These are phyloP conservation scores for Trichonephila inaurata DNA, from an alignment of 1,140 invertebrate species.

Conservation along the genomic window DNA sequence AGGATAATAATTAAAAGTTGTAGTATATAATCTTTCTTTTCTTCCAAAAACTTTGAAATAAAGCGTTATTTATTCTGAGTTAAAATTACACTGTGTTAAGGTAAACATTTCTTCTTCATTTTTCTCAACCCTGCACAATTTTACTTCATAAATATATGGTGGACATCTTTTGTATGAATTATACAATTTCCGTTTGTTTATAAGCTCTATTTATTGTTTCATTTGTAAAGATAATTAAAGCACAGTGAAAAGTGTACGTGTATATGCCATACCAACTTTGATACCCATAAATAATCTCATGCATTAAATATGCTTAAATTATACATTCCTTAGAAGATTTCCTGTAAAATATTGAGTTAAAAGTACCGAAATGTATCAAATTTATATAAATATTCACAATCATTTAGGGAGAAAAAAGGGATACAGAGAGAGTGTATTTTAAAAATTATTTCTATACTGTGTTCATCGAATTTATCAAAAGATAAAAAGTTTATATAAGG, in stretches of 20 bases:
- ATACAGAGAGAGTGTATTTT: no score
- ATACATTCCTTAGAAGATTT: background rate
- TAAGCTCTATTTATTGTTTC: background rate
- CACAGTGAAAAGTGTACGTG: background rate
- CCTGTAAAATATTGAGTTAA: background rate
- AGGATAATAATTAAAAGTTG: no score
- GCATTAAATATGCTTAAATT: conserved; percentile 61
- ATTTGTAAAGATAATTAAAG: background rate
- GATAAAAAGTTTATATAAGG: no score
- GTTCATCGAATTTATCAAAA: no score
- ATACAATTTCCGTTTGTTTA: background rate
- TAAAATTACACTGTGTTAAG: no score
- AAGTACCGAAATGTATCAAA: background rate
- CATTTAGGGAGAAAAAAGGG: background rate
- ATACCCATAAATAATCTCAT: conserved; percentile 52
- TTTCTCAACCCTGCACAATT: background rate
- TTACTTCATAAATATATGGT: no score
- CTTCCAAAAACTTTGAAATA: no score
- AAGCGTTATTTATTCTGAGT: no score
- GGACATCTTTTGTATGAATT: background rate
- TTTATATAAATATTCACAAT: conserved; percentile 1
- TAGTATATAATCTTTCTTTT: no score
- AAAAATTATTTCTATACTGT: no score
- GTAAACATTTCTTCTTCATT: no score
- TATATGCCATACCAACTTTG: conserved; percentile 4